Evolutionary conservation across 2,113 vertebrate species (phyloP).

Genomic region (Lucifuga dentata): DNA sequence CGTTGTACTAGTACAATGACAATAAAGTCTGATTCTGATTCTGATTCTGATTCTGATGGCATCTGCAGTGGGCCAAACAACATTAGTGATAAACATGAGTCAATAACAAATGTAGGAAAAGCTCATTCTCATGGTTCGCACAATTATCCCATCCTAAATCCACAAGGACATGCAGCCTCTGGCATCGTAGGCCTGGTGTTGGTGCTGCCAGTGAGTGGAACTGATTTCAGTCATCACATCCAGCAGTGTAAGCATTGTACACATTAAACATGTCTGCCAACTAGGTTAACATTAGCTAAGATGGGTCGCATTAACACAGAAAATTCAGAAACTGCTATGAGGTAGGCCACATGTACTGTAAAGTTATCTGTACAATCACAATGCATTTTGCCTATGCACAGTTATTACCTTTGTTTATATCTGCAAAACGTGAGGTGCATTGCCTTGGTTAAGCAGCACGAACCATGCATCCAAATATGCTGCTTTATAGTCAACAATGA

Average conservation of each 20-base stretch:
- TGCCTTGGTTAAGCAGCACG: neutral
- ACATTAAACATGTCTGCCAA: neutral
- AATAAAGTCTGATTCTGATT: too few species aligned
- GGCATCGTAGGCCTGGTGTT: neutral
- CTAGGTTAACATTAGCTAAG: neutral
- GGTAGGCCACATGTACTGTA: constrained; percentile 7
- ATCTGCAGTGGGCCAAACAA: constrained; percentile 23
- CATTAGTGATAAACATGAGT: constrained; percentile 11
- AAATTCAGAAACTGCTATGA: too few species aligned
- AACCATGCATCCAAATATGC: constrained; percentile 5
- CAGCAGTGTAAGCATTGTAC: neutral
- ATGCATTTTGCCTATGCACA: constrained; percentile 11
- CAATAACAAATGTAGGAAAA: constrained; percentile 17
- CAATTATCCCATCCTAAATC: constrained; percentile 6
- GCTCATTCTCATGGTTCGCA: constrained; percentile 11
- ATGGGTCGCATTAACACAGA: neutral
- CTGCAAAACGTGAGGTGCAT: constrained; percentile 26
- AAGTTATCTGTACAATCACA: constrained; percentile 38
- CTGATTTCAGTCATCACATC: neutral
- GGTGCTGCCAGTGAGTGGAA: neutral
- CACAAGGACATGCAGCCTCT: neutral
- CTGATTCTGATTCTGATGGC: too few species aligned
- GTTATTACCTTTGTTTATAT: constrained; percentile 45
- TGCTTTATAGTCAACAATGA: constrained; percentile 33
- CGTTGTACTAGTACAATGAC: too few species aligned